phyloP scores from a whole-genome alignment of 1,140 invertebrate species.

The Nebria ingens region DNA sequence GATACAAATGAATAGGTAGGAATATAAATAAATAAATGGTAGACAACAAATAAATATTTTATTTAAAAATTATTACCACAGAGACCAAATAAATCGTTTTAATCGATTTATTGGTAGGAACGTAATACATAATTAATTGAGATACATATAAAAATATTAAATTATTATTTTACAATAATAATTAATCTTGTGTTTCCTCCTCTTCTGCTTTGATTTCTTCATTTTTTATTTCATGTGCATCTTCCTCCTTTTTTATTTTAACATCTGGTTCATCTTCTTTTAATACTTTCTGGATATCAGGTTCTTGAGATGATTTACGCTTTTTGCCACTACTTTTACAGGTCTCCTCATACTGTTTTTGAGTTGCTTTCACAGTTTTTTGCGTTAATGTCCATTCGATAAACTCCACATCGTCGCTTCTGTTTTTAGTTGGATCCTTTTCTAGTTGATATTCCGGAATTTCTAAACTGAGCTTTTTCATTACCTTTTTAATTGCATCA shows the following conservation, averaged over 20 bases:
- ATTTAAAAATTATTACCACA: too few relatives aligned
- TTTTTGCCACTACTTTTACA: slow-evolving; percentile 4
- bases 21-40: too few relatives aligned
- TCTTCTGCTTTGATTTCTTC: neutral
- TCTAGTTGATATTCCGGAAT: slow-evolving; percentile 57
- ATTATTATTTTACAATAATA: too few relatives aligned
- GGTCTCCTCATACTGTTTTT: neutral
- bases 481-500: slow-evolving; percentile 65
- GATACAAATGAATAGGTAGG: too few relatives aligned
- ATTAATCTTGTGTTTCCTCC: too few relatives aligned
- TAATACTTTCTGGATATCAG: neutral
- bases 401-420: slow-evolving; percentile 28
- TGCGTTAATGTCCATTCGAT: slow-evolving; percentile 35
- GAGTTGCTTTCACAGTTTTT: neutral
- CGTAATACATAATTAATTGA: too few relatives aligned
- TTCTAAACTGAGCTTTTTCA: slow-evolving; percentile 58
- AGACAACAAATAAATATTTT: too few relatives aligned
- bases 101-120: too few relatives aligned
- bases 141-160: too few relatives aligned
- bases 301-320: neutral
- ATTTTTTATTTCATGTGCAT: neutral
- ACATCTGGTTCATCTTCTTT: slow-evolving; percentile 18
- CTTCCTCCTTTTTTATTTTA: slow-evolving; percentile 11
- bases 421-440: slow-evolving; percentile 55
- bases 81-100: too few relatives aligned